Evolutionary conservation across 2,797 vertebrate genomes (phyloP).

Genomic region (Prionace glauca): DNA sequence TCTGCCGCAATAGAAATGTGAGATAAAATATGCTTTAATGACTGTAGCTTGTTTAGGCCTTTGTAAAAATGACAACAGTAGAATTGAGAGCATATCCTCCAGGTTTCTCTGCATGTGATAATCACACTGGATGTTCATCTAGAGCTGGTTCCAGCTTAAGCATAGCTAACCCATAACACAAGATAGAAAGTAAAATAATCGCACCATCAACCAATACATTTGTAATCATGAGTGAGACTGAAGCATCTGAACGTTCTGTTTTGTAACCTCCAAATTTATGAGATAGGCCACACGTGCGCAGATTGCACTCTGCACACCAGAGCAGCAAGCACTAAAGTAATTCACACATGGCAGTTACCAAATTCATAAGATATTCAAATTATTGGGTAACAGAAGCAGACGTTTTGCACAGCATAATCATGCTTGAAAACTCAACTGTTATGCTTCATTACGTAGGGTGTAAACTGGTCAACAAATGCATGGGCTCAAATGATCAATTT

Average conservation of each 20-base stretch:
- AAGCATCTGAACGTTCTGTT: not conserved
- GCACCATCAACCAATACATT: not conserved
- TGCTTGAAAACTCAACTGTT: not conserved
- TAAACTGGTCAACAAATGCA: not conserved
- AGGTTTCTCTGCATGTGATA: not conserved
- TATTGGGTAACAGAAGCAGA: not conserved
- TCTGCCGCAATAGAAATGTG: not conserved
- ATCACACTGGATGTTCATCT: not conserved
- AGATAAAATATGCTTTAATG: not conserved
- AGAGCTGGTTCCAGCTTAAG: not conserved
- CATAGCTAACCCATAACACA: not conserved
- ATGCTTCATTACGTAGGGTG: not conserved
- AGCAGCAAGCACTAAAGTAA: not conserved
- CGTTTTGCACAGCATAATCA: not conserved
- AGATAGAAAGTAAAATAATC: not conserved
- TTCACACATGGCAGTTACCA: not conserved
- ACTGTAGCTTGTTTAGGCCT: not conserved
- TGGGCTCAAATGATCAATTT: not conserved
- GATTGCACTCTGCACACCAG: not conserved
- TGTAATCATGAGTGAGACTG: not conserved
- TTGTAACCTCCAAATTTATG: not conserved
- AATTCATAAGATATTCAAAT: not conserved
- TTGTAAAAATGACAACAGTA: not conserved
- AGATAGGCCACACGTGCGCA: not conserved
- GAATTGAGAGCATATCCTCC: not conserved